Conservation (phyloP, 53 echinoderm and acorn worm genomes). For the Echinarachnius parma region DNA sequence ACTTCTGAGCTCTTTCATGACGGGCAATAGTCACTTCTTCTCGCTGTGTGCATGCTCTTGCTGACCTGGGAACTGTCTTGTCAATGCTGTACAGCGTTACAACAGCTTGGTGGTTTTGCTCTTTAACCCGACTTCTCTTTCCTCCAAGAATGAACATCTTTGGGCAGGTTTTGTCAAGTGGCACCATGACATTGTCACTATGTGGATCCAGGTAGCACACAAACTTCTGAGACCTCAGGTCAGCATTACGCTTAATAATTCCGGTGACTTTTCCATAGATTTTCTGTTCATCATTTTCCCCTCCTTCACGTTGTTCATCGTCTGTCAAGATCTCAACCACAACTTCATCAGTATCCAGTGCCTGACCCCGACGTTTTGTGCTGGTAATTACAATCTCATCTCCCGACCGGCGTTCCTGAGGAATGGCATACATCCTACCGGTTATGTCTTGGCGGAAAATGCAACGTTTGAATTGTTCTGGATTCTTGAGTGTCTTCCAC, state of each 20-base stretch:
- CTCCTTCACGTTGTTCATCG: slow-evolving; percentile 41
- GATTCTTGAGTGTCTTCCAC: slow-evolving; percentile 30
- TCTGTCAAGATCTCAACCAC: slow-evolving; percentile 68
- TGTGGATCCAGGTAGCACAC: slow-evolving; percentile 83
- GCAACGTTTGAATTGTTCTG: slow-evolving; percentile 77
- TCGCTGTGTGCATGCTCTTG: slow-evolving; percentile 40
- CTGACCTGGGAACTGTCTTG: slow-evolving; percentile 5
- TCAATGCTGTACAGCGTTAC: slow-evolving; percentile 52
- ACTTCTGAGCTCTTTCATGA: slow-evolving; percentile 62
- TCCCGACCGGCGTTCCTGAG: slow-evolving; percentile 56
- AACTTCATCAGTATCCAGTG: slow-evolving; percentile 70
- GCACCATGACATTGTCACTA: slow-evolving; percentile 78
- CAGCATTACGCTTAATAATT: slow-evolving; percentile 61
- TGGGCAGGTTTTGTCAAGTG: slow-evolving; percentile 69
- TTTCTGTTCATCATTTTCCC: slow-evolving; percentile 18
- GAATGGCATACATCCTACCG: slow-evolving; percentile 65
- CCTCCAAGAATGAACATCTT: slow-evolving; percentile 63
- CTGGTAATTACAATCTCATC: slow-evolving; percentile 70
- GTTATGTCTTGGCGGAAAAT: slow-evolving; percentile 65
- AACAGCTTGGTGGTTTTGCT: slow-evolving; percentile 20
- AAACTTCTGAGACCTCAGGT: slow-evolving; percentile 57
- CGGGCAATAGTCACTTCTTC: slow-evolving; percentile 44
- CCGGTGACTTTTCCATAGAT: slow-evolving; percentile 74
- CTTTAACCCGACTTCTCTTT: no score
- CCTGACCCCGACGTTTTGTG: slow-evolving; percentile 63